Percentiles rank a stretch among this genome's conserved stretches.
Conservation (phyloP, 2,888 invertebrate genomes). For the Sylvicola cinctus region DNA sequence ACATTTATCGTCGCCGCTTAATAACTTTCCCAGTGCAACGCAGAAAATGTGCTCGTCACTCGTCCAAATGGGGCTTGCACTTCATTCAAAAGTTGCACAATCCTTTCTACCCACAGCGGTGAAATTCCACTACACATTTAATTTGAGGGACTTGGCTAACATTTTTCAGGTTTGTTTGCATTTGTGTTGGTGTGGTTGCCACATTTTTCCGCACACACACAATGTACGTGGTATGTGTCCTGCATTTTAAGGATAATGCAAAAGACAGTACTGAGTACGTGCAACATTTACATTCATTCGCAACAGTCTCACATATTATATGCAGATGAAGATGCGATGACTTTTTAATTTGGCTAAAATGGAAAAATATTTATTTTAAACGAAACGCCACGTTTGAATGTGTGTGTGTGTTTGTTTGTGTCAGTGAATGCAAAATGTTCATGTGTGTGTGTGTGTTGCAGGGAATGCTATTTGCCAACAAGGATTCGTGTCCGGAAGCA, state of each 20-base stretch:
- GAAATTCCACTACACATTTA: slow-evolving; percentile 91
- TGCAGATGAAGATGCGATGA: too few species aligned
- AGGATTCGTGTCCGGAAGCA: slow-evolving; percentile 46
- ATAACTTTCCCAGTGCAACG: slow-evolving; percentile 39
- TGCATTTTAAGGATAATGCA: too few species aligned
- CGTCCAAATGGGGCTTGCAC: slow-evolving; percentile 48
- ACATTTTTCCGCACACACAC: too few species aligned
- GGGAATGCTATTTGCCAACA: slow-evolving; percentile 68
- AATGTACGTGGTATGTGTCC: too few species aligned
- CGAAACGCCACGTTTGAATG: too few species aligned
- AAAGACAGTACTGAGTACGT: too few species aligned
- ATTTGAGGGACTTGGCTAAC: slow-evolving; percentile 78
- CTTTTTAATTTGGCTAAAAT: too few species aligned
- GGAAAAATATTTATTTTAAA: too few species aligned
- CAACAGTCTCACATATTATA: too few species aligned
- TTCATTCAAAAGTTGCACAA: slow-evolving; percentile 55
- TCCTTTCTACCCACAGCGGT: slow-evolving; percentile 81
- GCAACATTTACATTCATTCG: too few species aligned
- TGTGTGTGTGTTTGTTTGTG: too few species aligned
- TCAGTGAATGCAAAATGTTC: too few species aligned
- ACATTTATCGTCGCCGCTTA: slow-evolving; percentile 41
- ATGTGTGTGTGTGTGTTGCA: slow-evolving; percentile 25
- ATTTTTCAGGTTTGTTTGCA: slow-evolving; percentile 55
- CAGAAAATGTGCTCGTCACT: slow-evolving; percentile 34
- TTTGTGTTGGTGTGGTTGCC: neutral